phyloP scores from a whole-genome alignment of 1,140 invertebrate genomes.

The Lepidurus arcticus region DNA sequence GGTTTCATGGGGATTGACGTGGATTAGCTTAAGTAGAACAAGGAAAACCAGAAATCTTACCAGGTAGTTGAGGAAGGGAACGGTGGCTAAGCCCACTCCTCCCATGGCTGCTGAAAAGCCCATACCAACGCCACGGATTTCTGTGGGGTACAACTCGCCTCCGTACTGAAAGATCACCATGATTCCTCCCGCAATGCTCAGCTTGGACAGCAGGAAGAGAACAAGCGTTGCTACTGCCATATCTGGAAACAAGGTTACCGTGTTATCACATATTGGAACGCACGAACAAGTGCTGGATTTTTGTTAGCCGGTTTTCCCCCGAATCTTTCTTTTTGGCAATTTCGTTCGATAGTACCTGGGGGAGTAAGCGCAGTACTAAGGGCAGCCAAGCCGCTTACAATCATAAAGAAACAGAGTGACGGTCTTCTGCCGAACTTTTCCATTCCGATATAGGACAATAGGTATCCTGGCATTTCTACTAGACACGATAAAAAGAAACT shows the following conservation, averaged over 20 bases:
- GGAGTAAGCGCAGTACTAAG: constrained; percentile 11
- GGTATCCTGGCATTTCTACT: constrained; percentile 40
- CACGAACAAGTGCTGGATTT: background rate
- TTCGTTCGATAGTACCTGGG: background rate
- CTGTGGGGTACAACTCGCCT: constrained; percentile 71
- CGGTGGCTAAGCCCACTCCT: constrained; percentile 62
- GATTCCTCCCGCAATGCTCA: constrained; percentile 77
- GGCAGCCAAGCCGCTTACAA: background rate
- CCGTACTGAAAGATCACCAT: constrained; percentile 71
- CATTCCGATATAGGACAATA: background rate
- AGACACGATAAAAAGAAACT: constrained; percentile 39
- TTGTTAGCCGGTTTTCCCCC: background rate
- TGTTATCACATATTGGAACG: background rate
- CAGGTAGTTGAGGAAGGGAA: constrained; percentile 70
- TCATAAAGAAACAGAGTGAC: constrained; percentile 28
- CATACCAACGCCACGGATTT: constrained; percentile 68
- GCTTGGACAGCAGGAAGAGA: constrained; percentile 74
- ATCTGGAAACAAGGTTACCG: constrained; percentile 45
- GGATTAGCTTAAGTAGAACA: too few relatives aligned
- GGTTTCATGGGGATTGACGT: background rate
- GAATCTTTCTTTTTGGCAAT: too few relatives aligned
- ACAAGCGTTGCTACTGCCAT: constrained; percentile 54
- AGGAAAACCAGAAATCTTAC: constrained; percentile 45
- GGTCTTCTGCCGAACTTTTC: background rate
- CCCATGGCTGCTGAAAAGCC: constrained; percentile 68